Evolutionary conservation across 2,888 invertebrate genomes (phyloP).

Genomic region (Dioctria linearis): DNA sequence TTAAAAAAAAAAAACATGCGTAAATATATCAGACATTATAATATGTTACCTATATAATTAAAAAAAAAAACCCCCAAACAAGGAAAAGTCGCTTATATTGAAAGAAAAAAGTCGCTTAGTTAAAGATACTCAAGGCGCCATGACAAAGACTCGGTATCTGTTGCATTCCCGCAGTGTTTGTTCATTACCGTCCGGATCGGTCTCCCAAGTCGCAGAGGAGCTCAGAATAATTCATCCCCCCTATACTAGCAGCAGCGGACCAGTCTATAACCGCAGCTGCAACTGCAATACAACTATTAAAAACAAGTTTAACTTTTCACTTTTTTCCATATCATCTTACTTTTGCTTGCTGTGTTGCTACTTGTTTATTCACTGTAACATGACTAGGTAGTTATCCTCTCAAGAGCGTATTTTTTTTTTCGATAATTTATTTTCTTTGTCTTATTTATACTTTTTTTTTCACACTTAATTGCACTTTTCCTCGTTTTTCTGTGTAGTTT

Average conservation of each 20-base stretch:
- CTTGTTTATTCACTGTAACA: conserved; percentile 37
- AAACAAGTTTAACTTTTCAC: conserved; percentile 46
- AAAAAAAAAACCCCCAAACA: too few relatives aligned
- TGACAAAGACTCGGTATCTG: background rate
- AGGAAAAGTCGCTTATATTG: too few relatives aligned
- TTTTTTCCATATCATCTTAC: conserved; percentile 42
- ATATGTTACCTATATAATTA: too few relatives aligned
- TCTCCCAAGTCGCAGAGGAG: background rate
- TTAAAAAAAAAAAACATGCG: too few relatives aligned
- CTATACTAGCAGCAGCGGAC: background rate
- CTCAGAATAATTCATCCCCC: background rate
- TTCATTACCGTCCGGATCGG: background rate
- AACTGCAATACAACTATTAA: background rate
- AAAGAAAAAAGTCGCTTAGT: too few relatives aligned
- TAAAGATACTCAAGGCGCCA: background rate
- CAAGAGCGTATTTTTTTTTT: background rate
- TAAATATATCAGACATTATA: too few relatives aligned
- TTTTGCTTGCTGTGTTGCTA: background rate
- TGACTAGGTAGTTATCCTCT: conserved; percentile 33
- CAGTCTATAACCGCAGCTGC: background rate
- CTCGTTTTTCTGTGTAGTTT: conserved; percentile 33
- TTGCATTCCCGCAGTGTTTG: background rate
- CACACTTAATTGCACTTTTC: conserved; percentile 42
- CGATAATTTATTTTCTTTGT: background rate
- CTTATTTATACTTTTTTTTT: conserved; percentile 22